A percentile compares a stretch with the other conserved stretches of the same genome.
These are phyloP conservation scores for Brachionus plicatilis DNA, from an alignment of 1,140 invertebrate genomes.

Conservation along the genomic window DNA sequence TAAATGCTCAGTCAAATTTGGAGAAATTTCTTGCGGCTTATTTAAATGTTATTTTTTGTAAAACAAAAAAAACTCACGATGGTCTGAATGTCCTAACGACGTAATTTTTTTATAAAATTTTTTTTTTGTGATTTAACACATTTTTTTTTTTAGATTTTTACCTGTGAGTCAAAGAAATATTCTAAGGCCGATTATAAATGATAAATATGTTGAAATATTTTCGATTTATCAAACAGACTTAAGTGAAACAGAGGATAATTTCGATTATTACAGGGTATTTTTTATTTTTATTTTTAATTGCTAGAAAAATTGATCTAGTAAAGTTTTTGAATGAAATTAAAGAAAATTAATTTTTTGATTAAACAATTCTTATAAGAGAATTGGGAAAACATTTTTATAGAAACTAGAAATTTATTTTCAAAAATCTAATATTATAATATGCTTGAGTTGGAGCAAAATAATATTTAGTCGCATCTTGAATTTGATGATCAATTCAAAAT, in stretches of 20 bases:
- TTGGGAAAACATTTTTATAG: no score
- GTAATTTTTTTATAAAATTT: conserved; percentile 43
- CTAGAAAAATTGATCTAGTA: no score
- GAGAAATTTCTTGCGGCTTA: conserved; percentile 53
- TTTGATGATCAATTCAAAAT: no score
- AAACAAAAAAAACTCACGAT: conserved; percentile 53
- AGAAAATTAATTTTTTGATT: no score
- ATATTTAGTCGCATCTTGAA: no score
- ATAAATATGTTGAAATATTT: conserved; percentile 55
- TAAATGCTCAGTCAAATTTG: conserved; percentile 46
- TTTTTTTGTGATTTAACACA: background rate
- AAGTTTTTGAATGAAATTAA: no score
- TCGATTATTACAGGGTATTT: conserved; percentile 51
- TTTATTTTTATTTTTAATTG: background rate
- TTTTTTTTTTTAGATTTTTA: conserved; percentile 43
- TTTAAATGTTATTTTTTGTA: conserved; percentile 50
- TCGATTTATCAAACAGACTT: conserved; percentile 53
- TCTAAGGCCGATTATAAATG: conserved; percentile 48
- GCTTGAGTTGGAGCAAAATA: no score
- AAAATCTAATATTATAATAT: no score
- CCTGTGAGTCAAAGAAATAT: conserved; percentile 49
- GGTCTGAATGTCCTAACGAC: conserved; percentile 52
- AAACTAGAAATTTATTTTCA: no score
- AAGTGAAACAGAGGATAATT: conserved; percentile 50
- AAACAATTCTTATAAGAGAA: no score